Evolutionary conservation across 1,140 invertebrate species (phyloP).

Genomic region (Magallana angulata): DNA sequence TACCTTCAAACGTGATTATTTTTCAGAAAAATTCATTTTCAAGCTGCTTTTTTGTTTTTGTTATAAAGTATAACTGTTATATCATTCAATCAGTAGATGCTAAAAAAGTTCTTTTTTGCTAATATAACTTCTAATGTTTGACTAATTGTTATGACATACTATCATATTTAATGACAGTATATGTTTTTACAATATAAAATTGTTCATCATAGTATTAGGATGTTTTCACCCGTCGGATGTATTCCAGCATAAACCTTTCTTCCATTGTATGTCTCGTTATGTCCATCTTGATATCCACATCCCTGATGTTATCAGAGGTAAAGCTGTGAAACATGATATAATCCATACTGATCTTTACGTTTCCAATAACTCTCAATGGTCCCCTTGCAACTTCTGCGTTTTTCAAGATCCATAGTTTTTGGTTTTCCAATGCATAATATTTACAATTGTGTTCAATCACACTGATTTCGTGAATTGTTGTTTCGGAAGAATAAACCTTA

Average conservation of each 20-base stretch:
- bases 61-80: no score
- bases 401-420: background rate
- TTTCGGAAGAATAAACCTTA: background rate
- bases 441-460: background rate
- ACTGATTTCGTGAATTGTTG: background rate
- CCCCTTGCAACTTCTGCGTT: background rate
- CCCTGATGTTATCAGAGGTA: background rate
- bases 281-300: background rate
- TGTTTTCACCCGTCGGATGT: background rate
- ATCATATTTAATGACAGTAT: no score
- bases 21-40: no score
- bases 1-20: no score
- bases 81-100: no score
- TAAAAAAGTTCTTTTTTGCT: no score
- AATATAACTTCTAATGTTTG: background rate
- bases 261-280: background rate
- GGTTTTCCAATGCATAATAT: background rate
- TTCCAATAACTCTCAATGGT: background rate
- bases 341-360: background rate
- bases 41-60: no score
- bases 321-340: slow-evolving; percentile 3
- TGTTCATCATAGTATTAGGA: no score
- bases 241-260: slow-evolving; percentile 9
- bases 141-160: no score
- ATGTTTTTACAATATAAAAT: no score